A percentile compares a stretch with the other conserved stretches of the same genome.
Conservation (phyloP, 2,113 vertebrate species). For the Centrocercus urophasianus region DNA sequence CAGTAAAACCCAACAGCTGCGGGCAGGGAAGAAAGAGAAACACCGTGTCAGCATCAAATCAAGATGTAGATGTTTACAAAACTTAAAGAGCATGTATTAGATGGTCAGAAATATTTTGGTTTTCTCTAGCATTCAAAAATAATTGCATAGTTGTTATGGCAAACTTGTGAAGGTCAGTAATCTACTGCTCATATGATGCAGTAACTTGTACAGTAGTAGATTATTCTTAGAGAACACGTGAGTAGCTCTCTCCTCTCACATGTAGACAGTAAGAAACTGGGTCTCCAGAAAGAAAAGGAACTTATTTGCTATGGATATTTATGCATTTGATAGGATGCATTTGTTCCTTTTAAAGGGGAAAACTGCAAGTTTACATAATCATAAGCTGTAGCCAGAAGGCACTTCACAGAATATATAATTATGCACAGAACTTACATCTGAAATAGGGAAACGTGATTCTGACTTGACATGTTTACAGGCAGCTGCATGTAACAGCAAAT, state of each 20-base stretch:
- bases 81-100: constrained; percentile 30
- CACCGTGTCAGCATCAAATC: constrained; percentile 41
- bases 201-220: background rate
- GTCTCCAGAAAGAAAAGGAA: background rate
- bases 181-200: background rate
- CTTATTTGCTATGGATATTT: background rate
- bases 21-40: constrained; percentile 66
- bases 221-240: background rate
- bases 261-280: background rate
- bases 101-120: background rate
- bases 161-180: background rate
- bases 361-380: background rate
- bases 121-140: background rate
- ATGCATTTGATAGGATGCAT: background rate
- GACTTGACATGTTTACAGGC: background rate
- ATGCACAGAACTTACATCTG: background rate
- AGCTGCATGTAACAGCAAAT: background rate
- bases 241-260: background rate
- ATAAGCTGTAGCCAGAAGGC: background rate
- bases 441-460: background rate
- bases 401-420: background rate
- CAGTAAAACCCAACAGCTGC: constrained; percentile 93
- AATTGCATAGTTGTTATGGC: background rate
- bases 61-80: constrained; percentile 15
- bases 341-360: background rate